phyloP scores from a whole-genome alignment of 1,140 invertebrate genomes.

The Caerostris darwini region DNA sequence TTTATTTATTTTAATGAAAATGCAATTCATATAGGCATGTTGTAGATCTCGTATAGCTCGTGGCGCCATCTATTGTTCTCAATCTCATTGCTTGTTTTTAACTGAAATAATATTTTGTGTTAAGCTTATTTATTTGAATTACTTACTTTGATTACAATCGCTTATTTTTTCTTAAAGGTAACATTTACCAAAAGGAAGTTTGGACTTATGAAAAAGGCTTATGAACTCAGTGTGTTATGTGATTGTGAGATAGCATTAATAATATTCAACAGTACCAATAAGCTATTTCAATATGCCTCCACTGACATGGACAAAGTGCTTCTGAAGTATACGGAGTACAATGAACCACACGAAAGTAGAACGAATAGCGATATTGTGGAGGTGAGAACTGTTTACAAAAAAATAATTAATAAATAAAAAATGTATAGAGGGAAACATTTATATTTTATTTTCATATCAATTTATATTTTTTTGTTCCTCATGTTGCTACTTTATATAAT shows the following conservation, averaged over 20 bases:
- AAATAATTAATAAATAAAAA: neutral
- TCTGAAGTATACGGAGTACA: slow-evolving; percentile 99
- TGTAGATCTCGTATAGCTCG: neutral
- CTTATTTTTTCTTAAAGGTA: slow-evolving; percentile 86
- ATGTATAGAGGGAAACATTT: neutral
- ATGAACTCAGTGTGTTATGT: slow-evolving; percentile 98
- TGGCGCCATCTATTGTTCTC: neutral
- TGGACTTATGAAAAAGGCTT: slow-evolving; percentile 99
- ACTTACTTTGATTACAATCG: too few relatives aligned
- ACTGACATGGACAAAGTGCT: slow-evolving; percentile 99
- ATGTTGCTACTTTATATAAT: neutral
- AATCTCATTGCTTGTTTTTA: neutral
- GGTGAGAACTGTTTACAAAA: slow-evolving; percentile 86
- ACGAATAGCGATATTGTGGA: slow-evolving; percentile 99
- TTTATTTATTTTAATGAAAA: too few relatives aligned
- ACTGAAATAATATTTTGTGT: neutral
- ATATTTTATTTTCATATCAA: neutral
- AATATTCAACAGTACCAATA: slow-evolving; percentile 99
- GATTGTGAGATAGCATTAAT: slow-evolving; percentile 99
- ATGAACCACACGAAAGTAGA: slow-evolving; percentile 99
- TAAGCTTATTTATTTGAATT: neutral
- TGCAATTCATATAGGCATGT: too few relatives aligned
- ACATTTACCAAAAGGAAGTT: slow-evolving; percentile 99
- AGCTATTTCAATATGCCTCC: slow-evolving; percentile 99
- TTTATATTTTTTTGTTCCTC: neutral